These are phyloP conservation scores for Barnardius zonarius DNA, from an alignment of 2,113 vertebrate species.

Conservation along the genomic window DNA sequence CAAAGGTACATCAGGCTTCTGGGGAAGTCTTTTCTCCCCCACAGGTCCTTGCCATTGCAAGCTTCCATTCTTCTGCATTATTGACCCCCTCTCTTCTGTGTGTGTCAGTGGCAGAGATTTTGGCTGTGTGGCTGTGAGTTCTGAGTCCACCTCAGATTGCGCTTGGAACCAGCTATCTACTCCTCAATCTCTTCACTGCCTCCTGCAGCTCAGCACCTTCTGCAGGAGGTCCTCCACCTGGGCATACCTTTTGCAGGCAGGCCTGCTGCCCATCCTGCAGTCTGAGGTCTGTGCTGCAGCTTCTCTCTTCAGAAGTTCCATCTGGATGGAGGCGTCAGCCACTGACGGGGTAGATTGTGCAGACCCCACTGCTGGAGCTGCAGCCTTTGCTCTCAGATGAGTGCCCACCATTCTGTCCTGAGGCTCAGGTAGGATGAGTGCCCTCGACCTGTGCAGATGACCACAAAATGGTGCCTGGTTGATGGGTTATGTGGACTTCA, in stretches of 20 bases:
- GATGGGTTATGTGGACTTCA: neutral
- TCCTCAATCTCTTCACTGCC: too few species aligned
- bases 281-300: neutral
- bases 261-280: neutral
- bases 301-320: neutral
- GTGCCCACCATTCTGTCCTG: neutral
- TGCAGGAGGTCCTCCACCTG: neutral
- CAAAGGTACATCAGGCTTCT: neutral
- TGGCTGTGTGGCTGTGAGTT: neutral
- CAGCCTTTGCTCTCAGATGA: neutral
- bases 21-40: neutral
- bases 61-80: neutral
- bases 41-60: neutral
- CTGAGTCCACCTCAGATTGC: neutral
- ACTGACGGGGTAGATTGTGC: accelerated
- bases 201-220: neutral
- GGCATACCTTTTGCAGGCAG: neutral
- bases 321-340: neutral
- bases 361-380: neutral
- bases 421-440: neutral
- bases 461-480: neutral
- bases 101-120: neutral
- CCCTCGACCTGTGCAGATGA: neutral
- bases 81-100: neutral
- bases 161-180: neutral